Conservation (phyloP, 2,888 invertebrate genomes). For the Hipparchia sbordonii region DNA sequence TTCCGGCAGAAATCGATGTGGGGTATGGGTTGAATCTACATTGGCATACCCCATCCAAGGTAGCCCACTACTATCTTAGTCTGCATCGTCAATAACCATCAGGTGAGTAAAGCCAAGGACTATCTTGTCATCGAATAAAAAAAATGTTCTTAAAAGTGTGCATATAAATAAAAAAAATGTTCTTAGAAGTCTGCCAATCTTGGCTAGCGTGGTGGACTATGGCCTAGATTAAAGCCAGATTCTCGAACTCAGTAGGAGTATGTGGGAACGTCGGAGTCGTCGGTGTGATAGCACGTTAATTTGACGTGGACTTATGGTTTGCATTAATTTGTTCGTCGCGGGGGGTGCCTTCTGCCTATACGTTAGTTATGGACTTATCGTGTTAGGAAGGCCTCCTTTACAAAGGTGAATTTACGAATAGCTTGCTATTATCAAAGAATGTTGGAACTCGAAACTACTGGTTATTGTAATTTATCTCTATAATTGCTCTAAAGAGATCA, state of each 20-base stretch:
- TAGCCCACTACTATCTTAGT: no score
- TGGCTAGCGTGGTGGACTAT: no score
- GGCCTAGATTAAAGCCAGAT: not conserved
- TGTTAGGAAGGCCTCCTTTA: constrained; percentile 12
- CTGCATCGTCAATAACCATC: no score
- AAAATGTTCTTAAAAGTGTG: no score
- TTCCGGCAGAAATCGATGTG: no score
- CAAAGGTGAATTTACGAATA: constrained; percentile 17
- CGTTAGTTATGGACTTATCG: constrained; percentile 18
- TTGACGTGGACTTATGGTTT: constrained; percentile 24
- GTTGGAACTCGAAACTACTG: constrained; percentile 6
- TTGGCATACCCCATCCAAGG: no score
- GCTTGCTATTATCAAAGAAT: constrained; percentile 2
- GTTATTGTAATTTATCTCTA: constrained; percentile 1
- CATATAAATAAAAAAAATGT: no score
- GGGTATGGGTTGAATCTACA: no score
- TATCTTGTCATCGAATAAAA: no score
- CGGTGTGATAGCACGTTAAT: not conserved
- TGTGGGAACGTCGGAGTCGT: not conserved
- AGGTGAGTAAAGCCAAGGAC: no score
- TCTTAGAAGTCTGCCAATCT: no score
- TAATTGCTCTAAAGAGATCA: not conserved
- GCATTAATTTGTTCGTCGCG: constrained; percentile 22
- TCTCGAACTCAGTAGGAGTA: no score
- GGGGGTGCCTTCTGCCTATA: constrained; percentile 19